These are phyloP conservation scores for Arbacia lixula DNA, from an alignment of 53 echinoderm and acorn worm genomes.

Conservation along the genomic window DNA sequence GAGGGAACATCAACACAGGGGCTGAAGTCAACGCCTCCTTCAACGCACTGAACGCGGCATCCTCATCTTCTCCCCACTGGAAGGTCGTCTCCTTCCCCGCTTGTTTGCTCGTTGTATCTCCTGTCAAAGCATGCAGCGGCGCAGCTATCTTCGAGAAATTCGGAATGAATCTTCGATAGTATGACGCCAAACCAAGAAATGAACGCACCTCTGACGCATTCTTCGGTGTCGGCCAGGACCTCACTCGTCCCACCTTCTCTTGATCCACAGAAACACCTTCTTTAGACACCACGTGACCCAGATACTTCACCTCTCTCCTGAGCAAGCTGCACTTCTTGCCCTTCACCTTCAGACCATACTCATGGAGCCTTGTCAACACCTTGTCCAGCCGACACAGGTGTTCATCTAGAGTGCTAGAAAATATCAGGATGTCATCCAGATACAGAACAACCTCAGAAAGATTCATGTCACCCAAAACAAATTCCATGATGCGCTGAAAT, in stretches of 20 bases:
- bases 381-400: conserved; percentile 41
- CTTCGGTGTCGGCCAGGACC: conserved; percentile 39
- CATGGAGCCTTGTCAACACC: conserved; percentile 37
- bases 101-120: conserved; percentile 5
- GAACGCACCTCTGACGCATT: conserved; percentile 48
- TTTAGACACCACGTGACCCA: conserved; percentile 58
- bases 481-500: conserved; percentile 64
- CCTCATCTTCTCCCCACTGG: neutral
- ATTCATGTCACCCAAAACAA: conserved; percentile 55
- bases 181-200: conserved; percentile 61
- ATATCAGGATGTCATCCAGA: conserved; percentile 61
- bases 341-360: conserved; percentile 61
- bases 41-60: neutral
- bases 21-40: neutral
- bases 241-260: conserved; percentile 50
- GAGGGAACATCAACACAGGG: neutral
- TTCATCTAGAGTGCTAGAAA: conserved; percentile 43
- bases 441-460: conserved; percentile 52
- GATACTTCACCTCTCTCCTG: conserved; percentile 38
- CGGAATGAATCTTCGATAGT: conserved; percentile 56
- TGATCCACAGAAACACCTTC: conserved; percentile 49
- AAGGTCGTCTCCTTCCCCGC: neutral
- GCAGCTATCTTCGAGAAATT: conserved; percentile 18
- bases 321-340: conserved; percentile 54
- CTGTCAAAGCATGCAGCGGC: conserved; percentile 44